These are phyloP conservation scores for Naso thynnoides DNA, from an alignment of 2,797 vertebrate species.

Conservation along the genomic window DNA sequence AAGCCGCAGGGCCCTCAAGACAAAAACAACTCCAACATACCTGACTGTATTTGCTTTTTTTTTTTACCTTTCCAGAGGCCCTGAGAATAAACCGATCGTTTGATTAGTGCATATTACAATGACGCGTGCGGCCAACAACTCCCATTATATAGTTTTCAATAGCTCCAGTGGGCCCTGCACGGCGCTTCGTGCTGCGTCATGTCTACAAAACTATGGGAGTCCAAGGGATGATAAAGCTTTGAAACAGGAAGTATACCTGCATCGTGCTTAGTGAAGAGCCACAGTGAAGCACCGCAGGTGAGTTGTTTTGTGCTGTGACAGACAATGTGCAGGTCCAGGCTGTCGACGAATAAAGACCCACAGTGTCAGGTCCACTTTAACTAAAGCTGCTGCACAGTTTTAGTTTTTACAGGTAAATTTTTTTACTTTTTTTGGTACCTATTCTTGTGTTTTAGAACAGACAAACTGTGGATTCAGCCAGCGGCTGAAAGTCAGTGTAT, in stretches of 20 bases:
- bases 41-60: slow-evolving; percentile 65
- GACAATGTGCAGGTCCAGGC: not conserved
- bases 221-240: slow-evolving; percentile 6
- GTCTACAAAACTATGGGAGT: not conserved
- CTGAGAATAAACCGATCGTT: slow-evolving; percentile 67
- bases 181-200: slow-evolving; percentile 1
- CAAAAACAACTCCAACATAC: slow-evolving; percentile 60
- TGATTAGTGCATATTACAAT: slow-evolving; percentile 66
- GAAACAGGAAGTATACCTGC: slow-evolving; percentile 12
- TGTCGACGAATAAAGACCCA: not conserved
- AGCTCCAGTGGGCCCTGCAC: slow-evolving; percentile 17
- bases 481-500: not conserved
- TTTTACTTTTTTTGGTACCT: not conserved
- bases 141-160: slow-evolving; percentile 43
- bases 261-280: slow-evolving; percentile 5
- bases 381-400: not conserved
- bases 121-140: slow-evolving; percentile 56
- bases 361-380: not conserved
- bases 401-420: not conserved
- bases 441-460: not conserved
- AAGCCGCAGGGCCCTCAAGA: slow-evolving; percentile 53
- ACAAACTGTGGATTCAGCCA: not conserved
- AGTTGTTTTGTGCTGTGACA: slow-evolving; percentile 7
- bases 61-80: slow-evolving; percentile 19
- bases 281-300: slow-evolving; percentile 18